phyloP scores from a whole-genome alignment of 1,140 invertebrate species.

The Drosophila sturtevanti region DNA sequence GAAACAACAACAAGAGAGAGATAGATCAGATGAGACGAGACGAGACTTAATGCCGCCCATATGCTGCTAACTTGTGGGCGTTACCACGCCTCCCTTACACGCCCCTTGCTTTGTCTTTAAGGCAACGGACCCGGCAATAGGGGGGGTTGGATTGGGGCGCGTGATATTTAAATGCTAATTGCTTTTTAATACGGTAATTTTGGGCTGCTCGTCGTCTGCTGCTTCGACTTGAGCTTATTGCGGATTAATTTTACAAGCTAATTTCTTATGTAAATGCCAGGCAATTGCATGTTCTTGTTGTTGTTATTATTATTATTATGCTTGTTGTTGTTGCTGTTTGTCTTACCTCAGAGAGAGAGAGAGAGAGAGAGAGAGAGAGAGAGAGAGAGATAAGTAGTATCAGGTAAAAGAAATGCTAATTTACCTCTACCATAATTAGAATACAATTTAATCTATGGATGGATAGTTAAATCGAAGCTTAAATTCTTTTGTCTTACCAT shows the following conservation, averaged over 20 bases:
- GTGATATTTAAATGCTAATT: slow-evolving; percentile 79
- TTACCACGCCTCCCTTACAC: background rate
- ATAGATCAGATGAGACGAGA: slow-evolving; percentile 9
- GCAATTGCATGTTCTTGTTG: slow-evolving; percentile 64
- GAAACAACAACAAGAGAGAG: background rate
- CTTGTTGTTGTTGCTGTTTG: background rate
- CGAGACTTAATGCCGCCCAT: slow-evolving; percentile 35
- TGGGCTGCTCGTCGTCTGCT: slow-evolving; percentile 44
- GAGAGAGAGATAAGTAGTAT: background rate
- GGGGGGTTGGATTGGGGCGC: slow-evolving; percentile 42
- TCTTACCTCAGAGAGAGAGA: background rate
- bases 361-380: background rate
- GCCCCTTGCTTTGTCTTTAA: slow-evolving; percentile 27
- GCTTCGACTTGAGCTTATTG: slow-evolving; percentile 73
- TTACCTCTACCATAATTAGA: slow-evolving; percentile 68
- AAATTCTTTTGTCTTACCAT: background rate
- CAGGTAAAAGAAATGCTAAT: slow-evolving; percentile 67
- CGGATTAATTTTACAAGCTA: slow-evolving; percentile 82
- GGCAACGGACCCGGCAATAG: too few relatives aligned
- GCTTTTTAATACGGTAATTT: slow-evolving; percentile 82
- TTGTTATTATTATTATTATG: background rate
- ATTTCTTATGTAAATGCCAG: slow-evolving; percentile 81
- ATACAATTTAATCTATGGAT: slow-evolving; percentile 74
- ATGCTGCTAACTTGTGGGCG: slow-evolving; percentile 23
- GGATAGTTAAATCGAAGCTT: slow-evolving; percentile 60